phyloP scores from a whole-genome alignment of 2,797 vertebrate species.

The Myotis findleyi region DNA sequence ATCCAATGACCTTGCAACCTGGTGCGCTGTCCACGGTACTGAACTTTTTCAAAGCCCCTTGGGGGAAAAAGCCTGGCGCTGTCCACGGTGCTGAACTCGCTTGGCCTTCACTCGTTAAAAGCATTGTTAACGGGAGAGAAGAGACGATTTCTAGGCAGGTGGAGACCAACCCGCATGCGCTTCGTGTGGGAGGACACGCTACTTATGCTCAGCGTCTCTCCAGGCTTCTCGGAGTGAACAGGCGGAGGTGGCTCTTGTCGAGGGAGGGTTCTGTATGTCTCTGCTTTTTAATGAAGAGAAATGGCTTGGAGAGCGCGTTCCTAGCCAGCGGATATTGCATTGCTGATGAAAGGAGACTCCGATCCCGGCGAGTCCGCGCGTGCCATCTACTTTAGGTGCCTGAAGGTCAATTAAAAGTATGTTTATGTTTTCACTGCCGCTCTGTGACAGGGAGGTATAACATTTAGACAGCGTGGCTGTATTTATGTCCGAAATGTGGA shows the following conservation, averaged over 20 bases:
- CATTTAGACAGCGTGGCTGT: slow-evolving; percentile 44
- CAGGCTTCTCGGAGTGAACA: fast-evolving
- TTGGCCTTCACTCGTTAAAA: neutral
- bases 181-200: neutral
- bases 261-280: neutral
- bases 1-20: neutral
- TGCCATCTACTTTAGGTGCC: neutral
- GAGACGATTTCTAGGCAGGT: neutral
- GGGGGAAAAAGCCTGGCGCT: neutral
- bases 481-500: slow-evolving; percentile 57
- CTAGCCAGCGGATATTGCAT: fast-evolving
- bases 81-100: neutral
- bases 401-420: slow-evolving; percentile 35
- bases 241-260: neutral
- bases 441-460: neutral
- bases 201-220: fast-evolving
- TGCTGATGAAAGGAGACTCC: neutral
- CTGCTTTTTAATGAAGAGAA: slow-evolving; percentile 18
- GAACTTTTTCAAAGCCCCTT: neutral
- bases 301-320: neutral
- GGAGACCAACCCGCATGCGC: fast-evolving
- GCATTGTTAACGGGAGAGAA: neutral
- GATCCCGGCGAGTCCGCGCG: neutral
- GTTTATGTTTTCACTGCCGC: neutral
- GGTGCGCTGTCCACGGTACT: neutral